These are phyloP conservation scores for Mobula hypostoma DNA, from an alignment of 2,113 vertebrate species.

Conservation along the genomic window DNA sequence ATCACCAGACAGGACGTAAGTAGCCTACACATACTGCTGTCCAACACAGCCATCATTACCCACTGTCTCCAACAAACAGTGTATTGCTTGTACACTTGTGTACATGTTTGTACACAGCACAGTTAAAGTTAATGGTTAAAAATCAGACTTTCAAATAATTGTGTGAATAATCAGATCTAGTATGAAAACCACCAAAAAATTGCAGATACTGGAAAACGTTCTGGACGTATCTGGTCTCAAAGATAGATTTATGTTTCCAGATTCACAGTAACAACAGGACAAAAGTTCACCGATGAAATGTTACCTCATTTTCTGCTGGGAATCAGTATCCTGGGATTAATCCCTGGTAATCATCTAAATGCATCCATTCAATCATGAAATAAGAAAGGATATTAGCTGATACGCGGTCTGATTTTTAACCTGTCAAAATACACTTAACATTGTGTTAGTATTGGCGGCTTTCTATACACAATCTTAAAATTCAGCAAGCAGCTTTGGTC, in stretches of 20 bases:
- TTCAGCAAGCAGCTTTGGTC: not conserved
- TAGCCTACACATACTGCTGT: not conserved
- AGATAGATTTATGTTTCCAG: too few relatives aligned
- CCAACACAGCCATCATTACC: too few relatives aligned
- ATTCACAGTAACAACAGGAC: not conserved
- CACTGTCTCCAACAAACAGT: not conserved
- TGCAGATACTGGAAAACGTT: not conserved
- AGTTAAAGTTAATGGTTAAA: not conserved
- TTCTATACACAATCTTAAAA: not conserved
- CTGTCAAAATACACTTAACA: not conserved
- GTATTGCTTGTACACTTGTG: not conserved
- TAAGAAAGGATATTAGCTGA: not conserved
- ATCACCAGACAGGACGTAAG: not conserved
- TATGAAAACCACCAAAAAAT: not conserved
- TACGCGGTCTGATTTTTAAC: conserved; percentile 25
- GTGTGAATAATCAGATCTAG: not conserved
- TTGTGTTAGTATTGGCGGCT: not conserved
- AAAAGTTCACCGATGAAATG: not conserved
- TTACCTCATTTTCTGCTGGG: not conserved
- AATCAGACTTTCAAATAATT: conserved; percentile 17
- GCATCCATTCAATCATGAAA: not conserved
- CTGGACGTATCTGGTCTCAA: too few relatives aligned
- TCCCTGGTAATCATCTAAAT: not conserved
- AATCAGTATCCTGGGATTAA: not conserved
- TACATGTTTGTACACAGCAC: too few relatives aligned